phyloP scores from a whole-genome alignment of 53 echinoderm and acorn worm species.

The Mesocentrotus franciscanus region DNA sequence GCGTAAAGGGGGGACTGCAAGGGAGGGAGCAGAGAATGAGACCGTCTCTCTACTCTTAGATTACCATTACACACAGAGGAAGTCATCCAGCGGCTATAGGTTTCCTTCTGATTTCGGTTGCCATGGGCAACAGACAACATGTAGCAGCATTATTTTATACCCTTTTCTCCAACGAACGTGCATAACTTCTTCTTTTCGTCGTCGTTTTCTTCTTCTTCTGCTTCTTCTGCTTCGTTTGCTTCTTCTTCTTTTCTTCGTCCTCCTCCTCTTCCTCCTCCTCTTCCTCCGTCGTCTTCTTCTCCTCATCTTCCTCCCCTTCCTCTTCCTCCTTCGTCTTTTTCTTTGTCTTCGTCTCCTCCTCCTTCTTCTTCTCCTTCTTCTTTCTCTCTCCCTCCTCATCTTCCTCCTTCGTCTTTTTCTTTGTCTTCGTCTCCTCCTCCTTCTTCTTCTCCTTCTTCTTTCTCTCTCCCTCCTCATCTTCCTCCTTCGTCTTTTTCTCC shows the following conservation, averaged over 20 bases:
- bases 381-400: neutral
- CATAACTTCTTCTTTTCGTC: neutral
- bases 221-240: neutral
- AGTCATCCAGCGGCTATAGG: conserved; percentile 40
- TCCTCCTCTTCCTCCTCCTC: neutral
- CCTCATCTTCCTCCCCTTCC: neutral
- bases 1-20: conserved; percentile 17
- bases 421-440: neutral
- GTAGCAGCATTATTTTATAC: neutral
- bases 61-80: neutral
- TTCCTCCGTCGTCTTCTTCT: neutral
- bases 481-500: neutral
- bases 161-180: neutral
- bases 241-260: neutral
- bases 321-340: neutral
- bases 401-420: neutral
- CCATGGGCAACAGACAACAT: conserved; percentile 49
- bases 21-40: neutral
- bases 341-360: neutral
- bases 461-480: neutral
- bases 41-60: neutral
- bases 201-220: neutral
- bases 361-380: neutral
- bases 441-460: neutral
- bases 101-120: conserved; percentile 58